Evolutionary conservation across 1,140 invertebrate species (phyloP).

Genomic region (Mycetomoellerius zeteki): DNA sequence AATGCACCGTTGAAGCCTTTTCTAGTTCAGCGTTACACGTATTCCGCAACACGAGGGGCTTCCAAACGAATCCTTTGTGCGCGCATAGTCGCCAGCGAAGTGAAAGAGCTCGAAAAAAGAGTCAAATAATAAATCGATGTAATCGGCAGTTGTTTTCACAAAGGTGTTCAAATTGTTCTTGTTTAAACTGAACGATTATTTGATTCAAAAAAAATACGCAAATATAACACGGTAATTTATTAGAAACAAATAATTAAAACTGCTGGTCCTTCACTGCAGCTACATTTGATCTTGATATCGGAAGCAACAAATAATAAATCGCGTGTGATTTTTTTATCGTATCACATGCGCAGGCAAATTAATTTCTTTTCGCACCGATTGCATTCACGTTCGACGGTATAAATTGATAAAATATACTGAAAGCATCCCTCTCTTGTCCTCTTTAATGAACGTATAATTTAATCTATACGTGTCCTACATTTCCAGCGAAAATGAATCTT

Average conservation of each 20-base stretch:
- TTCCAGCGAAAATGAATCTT: conserved; percentile 31
- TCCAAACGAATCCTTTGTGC: conserved; percentile 76
- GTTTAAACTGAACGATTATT: background rate
- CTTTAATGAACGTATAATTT: conserved; percentile 35
- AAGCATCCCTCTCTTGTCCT: conserved; percentile 6
- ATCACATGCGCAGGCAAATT: background rate
- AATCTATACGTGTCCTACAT: conserved; percentile 28
- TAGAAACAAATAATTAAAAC: conserved; percentile 13
- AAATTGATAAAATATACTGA: conserved; percentile 22
- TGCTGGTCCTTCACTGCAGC: background rate
- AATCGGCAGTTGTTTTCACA: conserved; percentile 7
- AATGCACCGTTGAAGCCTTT: conserved; percentile 71
- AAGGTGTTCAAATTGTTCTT: background rate
- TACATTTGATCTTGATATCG: background rate
- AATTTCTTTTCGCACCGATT: conserved; percentile 5
- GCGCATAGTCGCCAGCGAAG: conserved; percentile 52
- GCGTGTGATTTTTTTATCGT: background rate
- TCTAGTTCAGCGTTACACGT: conserved; percentile 40
- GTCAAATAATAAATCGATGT: conserved; percentile 31
- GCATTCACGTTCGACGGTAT: background rate
- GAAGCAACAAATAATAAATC: background rate
- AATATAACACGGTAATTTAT: background rate
- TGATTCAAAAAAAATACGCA: background rate
- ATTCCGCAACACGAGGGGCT: conserved; percentile 64
- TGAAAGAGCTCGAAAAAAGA: conserved; percentile 62